Conservation (phyloP, 1,140 invertebrate species). For the Sminthurinus signatus region DNA sequence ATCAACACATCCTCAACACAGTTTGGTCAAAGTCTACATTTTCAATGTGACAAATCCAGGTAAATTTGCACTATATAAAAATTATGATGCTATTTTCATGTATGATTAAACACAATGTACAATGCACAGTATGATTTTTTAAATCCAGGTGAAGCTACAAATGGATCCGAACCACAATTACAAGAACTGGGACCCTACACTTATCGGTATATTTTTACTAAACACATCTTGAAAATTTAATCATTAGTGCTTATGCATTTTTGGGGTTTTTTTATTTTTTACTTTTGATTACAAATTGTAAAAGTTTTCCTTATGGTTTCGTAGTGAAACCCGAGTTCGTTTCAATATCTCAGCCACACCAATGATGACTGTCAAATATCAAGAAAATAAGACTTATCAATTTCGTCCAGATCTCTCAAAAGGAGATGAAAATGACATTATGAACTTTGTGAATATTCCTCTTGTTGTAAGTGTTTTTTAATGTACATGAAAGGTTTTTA, state of each 20-base stretch:
- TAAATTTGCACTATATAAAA: no score
- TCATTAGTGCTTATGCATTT: not conserved
- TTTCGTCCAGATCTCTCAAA: not conserved
- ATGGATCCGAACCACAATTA: not conserved
- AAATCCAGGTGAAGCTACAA: not conserved
- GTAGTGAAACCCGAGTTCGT: not conserved
- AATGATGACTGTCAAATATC: not conserved
- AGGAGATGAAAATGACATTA: not conserved
- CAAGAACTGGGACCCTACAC: conserved; percentile 3
- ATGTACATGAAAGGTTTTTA: not conserved
- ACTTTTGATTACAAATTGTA: not conserved
- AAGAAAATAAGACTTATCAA: not conserved
- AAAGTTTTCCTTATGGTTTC: not conserved
- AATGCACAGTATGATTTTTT: not conserved
- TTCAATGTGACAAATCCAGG: conserved; percentile 13
- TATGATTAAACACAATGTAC: not conserved
- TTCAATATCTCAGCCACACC: not conserved
- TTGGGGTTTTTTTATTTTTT: not conserved
- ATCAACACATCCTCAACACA: not conserved
- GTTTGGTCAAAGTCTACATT: not conserved
- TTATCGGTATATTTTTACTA: not conserved
- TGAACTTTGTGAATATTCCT: conserved; percentile 5
- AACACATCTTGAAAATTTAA: not conserved
- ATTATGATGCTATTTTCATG: not conserved
- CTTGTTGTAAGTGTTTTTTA: not conserved